These are phyloP conservation scores for Macrosteles quadrilineatus DNA, from an alignment of 1,140 invertebrate species.

Conservation along the genomic window DNA sequence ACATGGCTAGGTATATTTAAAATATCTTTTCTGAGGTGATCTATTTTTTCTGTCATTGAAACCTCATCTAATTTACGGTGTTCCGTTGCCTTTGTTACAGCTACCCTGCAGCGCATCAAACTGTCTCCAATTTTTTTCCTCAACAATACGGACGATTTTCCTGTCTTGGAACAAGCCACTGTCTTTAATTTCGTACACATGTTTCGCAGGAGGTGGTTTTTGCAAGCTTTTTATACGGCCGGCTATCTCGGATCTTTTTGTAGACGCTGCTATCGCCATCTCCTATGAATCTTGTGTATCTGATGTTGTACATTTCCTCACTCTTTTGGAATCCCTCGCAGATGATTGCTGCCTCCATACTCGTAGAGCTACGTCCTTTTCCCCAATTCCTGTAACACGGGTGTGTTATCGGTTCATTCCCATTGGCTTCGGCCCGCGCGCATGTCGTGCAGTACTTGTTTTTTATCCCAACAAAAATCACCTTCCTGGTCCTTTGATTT, in stretches of 20 bases:
- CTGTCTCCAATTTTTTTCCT: not conserved
- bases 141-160: not conserved
- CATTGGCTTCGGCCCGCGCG: slow-evolving; percentile 30
- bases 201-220: not conserved
- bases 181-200: too few species aligned
- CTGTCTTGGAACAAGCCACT: not conserved
- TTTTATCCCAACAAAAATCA: slow-evolving; percentile 41
- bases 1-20: slow-evolving; percentile 30
- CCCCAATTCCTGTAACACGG: slow-evolving; percentile 44
- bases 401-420: slow-evolving; percentile 6
- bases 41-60: slow-evolving; percentile 18
- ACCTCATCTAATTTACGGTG: not conserved
- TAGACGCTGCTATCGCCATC: slow-evolving; percentile 44
- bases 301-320: slow-evolving; percentile 53
- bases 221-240: too few species aligned
- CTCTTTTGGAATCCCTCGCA: too few species aligned
- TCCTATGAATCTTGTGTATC: slow-evolving; percentile 49
- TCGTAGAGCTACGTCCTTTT: slow-evolving; percentile 44
- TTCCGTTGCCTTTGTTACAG: not conserved
- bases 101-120: not conserved
- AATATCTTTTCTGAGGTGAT: slow-evolving; percentile 30
- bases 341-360: too few species aligned
- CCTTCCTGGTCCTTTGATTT: too few species aligned
- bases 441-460: slow-evolving; percentile 33
- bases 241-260: too few species aligned